Evolutionary conservation across 1,140 invertebrate genomes (phyloP).

Genomic region (Drosophila quadrilineata): DNA sequence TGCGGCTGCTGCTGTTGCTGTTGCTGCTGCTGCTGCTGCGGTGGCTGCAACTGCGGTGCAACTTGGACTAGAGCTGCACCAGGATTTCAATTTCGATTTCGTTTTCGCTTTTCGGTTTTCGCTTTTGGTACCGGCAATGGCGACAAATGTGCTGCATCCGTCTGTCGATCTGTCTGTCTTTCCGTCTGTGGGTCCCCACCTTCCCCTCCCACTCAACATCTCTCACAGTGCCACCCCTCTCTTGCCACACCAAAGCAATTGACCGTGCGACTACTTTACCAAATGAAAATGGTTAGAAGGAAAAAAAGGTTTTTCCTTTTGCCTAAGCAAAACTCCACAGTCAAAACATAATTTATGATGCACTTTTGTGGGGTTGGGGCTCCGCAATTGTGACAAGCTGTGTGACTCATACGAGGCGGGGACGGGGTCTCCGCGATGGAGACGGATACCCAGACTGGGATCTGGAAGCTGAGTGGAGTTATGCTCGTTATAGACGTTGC

Average conservation of each 20-base stretch:
- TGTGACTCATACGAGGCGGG: constrained; percentile 63
- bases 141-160: constrained; percentile 61
- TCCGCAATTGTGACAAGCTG: constrained; percentile 27
- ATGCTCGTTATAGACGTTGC: constrained; percentile 14
- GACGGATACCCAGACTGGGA: too few species aligned
- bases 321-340: constrained; percentile 41
- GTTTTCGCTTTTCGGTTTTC: constrained; percentile 68
- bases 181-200: not conserved
- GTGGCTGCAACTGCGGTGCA: not conserved
- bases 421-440: too few species aligned
- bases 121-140: too few species aligned
- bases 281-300: constrained; percentile 71
- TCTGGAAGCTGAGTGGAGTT: constrained; percentile 9
- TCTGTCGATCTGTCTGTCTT: not conserved
- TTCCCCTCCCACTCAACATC: too few species aligned
- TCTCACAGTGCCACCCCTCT: too few species aligned
- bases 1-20: constrained; percentile 47
- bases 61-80: constrained; percentile 14
- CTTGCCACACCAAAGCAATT: constrained; percentile 39
- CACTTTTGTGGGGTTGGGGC: constrained; percentile 55
- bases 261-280: constrained; percentile 79
- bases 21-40: not conserved
- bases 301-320: constrained; percentile 31
- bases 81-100: constrained; percentile 75
- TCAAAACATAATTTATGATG: constrained; percentile 74